A percentile compares a stretch with the other conserved stretches of the same genome.
Evolutionary conservation across 2,113 vertebrate species (phyloP).

Genomic region (Percina caprodes): DNA sequence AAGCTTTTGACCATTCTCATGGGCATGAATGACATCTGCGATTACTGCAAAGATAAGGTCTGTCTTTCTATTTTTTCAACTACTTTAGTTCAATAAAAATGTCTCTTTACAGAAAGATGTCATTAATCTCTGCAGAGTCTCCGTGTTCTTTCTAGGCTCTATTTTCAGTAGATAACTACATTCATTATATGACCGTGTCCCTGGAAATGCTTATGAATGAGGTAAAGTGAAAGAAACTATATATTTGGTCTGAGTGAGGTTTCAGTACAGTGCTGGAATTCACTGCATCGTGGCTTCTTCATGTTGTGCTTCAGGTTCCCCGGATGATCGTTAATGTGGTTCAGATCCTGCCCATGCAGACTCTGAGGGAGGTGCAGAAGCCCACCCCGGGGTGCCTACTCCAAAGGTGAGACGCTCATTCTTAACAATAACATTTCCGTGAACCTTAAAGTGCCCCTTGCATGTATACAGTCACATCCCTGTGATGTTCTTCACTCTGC

Average conservation of each 20-base stretch:
- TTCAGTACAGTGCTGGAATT: not conserved
- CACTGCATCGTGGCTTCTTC: not conserved
- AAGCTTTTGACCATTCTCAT: constrained; percentile 87
- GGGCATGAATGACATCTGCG: constrained; percentile 88
- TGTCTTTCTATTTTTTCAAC: not conserved
- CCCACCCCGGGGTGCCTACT: constrained; percentile 83
- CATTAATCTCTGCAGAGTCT: constrained; percentile 2
- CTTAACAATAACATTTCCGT: not conserved
- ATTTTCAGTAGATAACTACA: constrained; percentile 85
- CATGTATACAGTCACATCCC: not conserved
- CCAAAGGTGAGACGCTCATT: constrained; percentile 76
- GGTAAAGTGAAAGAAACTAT: constrained; percentile 59
- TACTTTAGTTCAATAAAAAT: not conserved
- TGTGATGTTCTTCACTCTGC: not conserved
- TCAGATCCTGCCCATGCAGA: constrained; percentile 83
- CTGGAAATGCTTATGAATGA: constrained; percentile 88
- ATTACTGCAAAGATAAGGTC: constrained; percentile 88
- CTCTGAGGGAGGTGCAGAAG: constrained; percentile 84
- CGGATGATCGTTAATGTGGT: constrained; percentile 87
- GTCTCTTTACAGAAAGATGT: not conserved
- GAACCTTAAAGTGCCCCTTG: not conserved
- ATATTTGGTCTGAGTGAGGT: not conserved
- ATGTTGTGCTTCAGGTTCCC: constrained; percentile 78
- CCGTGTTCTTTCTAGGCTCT: constrained; percentile 69
- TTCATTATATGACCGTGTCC: constrained; percentile 82